Evolutionary conservation across 2,113 vertebrate genomes (phyloP).

Genomic region (Dendrocopos noguchii): DNA sequence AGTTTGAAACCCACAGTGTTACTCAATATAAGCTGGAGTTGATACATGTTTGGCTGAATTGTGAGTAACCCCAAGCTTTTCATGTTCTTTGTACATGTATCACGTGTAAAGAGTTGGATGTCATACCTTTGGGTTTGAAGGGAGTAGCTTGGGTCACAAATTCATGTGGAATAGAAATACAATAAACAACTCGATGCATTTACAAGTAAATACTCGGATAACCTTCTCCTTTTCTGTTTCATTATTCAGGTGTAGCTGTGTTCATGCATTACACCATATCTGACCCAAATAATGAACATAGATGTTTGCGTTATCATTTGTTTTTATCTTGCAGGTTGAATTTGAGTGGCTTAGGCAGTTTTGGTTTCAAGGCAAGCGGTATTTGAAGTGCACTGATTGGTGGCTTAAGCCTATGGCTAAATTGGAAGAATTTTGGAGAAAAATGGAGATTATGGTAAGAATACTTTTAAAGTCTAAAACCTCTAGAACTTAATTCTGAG

Average conservation of each 20-base stretch:
- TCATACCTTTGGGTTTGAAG: neutral
- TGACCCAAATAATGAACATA: neutral
- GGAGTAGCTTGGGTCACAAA: neutral
- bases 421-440: constrained; percentile 90
- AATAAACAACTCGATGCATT: neutral
- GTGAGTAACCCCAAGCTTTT: neutral
- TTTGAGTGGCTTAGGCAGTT: constrained; percentile 97
- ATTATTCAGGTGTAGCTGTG: neutral
- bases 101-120: neutral
- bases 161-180: neutral
- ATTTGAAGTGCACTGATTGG: constrained; percentile 90
- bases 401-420: constrained; percentile 90
- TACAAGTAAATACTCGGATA: neutral
- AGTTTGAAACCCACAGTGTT: neutral
- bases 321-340: constrained; percentile 83
- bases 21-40: neutral
- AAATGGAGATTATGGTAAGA: constrained; percentile 94
- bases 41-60: neutral
- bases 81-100: neutral
- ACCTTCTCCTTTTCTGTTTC: neutral
- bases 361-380: constrained; percentile 96
- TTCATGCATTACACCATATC: neutral
- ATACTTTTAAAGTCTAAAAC: neutral
- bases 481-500: constrained; percentile 2
- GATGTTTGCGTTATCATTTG: neutral